Base-by-base conservation (phyloP, 2,888 invertebrate species). In the Idaea aversata region DNA sequence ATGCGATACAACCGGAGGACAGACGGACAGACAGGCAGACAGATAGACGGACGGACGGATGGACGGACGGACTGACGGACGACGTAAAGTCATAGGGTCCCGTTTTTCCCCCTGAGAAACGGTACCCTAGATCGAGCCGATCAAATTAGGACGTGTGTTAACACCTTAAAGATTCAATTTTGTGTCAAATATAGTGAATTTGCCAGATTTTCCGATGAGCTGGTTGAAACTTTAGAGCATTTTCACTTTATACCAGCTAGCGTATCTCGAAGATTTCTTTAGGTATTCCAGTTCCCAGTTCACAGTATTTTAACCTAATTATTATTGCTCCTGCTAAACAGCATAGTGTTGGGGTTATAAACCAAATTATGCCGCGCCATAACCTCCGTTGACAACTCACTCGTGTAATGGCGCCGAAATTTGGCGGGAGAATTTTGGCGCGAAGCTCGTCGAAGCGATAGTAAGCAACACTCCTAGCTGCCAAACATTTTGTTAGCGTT, bases 321-420 rank as follows among this genome's bases (percentile, higher is more conserved):
- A 25, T 25, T 25, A 25, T 89, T 88, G 81, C 80, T 79, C 78
- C 77, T 78, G 72, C 81, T 86, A 86, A 86, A 86, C 83, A 80
- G 82, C 83, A 72, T 82, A 82, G 87, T 88, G 90, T 88, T 80
- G 85, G 67, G 85, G 90, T 82, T 88, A 90, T 92, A 93, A 92
- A 93, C 87, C 83, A 93, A 93, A 93, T 93, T 91, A 90, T 88
- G 86, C 87, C 93, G 93, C 91, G 75, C 89, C 93, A 93, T 93
- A 92, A 88, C 88, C 80, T 87, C 83, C 77, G 85, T 71, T 85
- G 88, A 86, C 89, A 89, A 90, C 81, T 91, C 91, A 88, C 76
- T 90, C 90, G 93, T 90, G 85, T 88, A 91, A 93, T 90, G 88
- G 86, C 89, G 89, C 83, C 88, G 83, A 66, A 67, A 82, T 88